Evolutionary conservation across 1,140 invertebrate species (phyloP).

Genomic region (Nasonia giraulti): DNA sequence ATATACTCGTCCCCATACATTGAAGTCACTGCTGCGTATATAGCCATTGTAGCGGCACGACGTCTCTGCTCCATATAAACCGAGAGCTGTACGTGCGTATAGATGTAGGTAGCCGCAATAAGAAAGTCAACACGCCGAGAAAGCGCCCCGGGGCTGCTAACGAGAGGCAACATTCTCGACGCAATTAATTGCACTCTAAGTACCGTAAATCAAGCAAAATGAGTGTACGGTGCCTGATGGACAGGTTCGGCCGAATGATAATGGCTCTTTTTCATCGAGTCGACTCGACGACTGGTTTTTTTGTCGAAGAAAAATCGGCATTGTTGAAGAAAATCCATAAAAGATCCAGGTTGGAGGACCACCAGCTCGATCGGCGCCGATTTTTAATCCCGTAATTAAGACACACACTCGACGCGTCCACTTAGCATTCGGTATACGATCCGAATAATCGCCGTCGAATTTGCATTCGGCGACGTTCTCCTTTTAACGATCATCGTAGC

Average conservation of each 20-base stretch:
- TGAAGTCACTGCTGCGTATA: neutral
- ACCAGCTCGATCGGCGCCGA: neutral
- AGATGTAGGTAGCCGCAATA: slow-evolving; percentile 7
- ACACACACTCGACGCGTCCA: slow-evolving; percentile 60
- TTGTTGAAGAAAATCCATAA: neutral
- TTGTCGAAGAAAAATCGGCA: too few relatives aligned
- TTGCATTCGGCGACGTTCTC: slow-evolving; percentile 61
- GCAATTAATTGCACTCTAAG: slow-evolving; percentile 57
- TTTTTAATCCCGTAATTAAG: slow-evolving; percentile 63
- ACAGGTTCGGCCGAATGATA: neutral
- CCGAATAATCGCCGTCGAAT: slow-evolving; percentile 55
- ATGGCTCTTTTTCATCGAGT: neutral
- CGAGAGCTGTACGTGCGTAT: neutral
- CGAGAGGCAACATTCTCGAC: slow-evolving; percentile 25
- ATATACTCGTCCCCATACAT: slow-evolving; percentile 4
- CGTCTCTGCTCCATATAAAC: neutral
- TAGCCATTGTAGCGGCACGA: slow-evolving; percentile 19
- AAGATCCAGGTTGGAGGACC: slow-evolving; percentile 18
- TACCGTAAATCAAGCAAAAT: slow-evolving; percentile 58
- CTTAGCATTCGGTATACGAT: slow-evolving; percentile 61
- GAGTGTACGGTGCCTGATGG: slow-evolving; percentile 38
- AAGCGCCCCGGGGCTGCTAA: slow-evolving; percentile 23
- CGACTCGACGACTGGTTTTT: neutral
- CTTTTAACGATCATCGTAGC: slow-evolving; percentile 56
- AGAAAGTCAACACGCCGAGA: slow-evolving; percentile 41